These are phyloP conservation scores for Diorhabda sublineata DNA, from an alignment of 1,140 invertebrate species.

Conservation along the genomic window DNA sequence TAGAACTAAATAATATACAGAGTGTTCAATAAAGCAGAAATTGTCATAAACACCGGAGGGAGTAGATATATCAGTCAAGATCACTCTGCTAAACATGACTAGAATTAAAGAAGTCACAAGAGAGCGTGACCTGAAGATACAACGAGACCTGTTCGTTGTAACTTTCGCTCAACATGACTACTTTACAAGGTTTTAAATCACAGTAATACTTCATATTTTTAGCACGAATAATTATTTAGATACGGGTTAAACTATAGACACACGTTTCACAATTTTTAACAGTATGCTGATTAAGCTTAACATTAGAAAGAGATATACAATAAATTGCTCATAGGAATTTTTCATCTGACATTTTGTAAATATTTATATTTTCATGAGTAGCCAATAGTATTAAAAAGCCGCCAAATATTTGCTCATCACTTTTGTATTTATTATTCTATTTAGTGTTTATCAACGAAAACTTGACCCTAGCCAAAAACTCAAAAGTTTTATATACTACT, in stretches of 20 bases:
- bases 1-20: constrained; percentile 22
- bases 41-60: constrained; percentile 31
- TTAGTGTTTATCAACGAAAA: no score
- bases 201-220: constrained; percentile 15
- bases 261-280: no score
- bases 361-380: no score
- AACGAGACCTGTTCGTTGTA: constrained; percentile 33
- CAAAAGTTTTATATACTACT: no score
- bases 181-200: constrained; percentile 30
- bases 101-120: constrained; percentile 35
- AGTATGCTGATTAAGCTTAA: no score
- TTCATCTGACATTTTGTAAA: no score
- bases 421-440: no score
- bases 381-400: no score
- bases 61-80: constrained; percentile 43
- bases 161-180: constrained; percentile 30
- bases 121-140: constrained; percentile 32
- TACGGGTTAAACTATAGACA: background rate
- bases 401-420: no score
- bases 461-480: no score
- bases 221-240: background rate
- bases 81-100: constrained; percentile 41
- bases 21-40: constrained; percentile 37
- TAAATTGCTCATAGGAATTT: no score
- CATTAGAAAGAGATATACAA: no score